Evolutionary conservation across 2,888 invertebrate species (phyloP).

Genomic region (Alsophila aescularia): DNA sequence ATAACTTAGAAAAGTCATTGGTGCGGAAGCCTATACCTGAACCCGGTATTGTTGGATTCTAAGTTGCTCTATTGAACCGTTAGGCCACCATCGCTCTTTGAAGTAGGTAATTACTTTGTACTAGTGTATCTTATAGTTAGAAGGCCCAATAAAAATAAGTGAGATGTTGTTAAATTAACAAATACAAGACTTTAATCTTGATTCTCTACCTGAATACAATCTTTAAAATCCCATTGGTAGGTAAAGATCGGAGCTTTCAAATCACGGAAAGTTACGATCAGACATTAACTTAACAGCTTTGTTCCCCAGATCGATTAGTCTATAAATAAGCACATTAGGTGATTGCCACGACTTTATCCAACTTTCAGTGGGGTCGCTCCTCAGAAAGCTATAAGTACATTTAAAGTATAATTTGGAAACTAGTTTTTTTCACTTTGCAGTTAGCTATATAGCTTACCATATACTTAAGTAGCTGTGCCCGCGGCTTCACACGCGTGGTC

Average conservation of each 20-base stretch:
- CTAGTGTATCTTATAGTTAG: too few species aligned
- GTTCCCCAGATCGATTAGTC: constrained; percentile 22
- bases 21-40: too few species aligned
- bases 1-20: too few species aligned
- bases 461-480: too few species aligned
- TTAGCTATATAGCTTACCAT: background rate
- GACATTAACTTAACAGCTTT: constrained; percentile 14
- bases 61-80: too few species aligned
- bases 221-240: constrained; percentile 12
- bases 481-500: too few species aligned
- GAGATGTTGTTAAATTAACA: background rate
- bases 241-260: constrained; percentile 14
- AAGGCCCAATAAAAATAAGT: background rate
- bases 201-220: background rate
- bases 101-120: too few species aligned
- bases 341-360: constrained; percentile 16
- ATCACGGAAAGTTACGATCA: constrained; percentile 20
- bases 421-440: background rate
- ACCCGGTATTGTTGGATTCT: too few species aligned
- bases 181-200: background rate
- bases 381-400: background rate
- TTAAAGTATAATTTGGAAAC: background rate
- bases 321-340: constrained; percentile 28
- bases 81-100: too few species aligned
- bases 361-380: constrained; percentile 4